Percentiles rank a stretch among this genome's conserved stretches.
Evolutionary conservation across 2,797 vertebrate genomes (phyloP).

Genomic region (Cossypha dichroa): DNA sequence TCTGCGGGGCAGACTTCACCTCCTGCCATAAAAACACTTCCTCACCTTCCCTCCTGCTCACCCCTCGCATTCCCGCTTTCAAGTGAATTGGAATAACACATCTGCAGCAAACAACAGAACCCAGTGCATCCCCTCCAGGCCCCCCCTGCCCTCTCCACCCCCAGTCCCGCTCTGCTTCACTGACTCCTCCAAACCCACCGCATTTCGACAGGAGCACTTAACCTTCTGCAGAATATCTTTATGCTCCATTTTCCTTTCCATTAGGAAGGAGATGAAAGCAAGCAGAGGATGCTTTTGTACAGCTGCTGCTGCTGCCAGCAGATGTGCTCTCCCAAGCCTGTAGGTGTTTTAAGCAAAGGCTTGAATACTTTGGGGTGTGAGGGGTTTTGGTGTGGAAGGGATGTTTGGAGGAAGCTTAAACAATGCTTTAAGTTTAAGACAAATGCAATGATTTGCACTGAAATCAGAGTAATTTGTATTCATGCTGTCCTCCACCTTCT

Average conservation of each 20-base stretch:
- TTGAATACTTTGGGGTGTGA: background rate
- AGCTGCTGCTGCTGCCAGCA: constrained; percentile 21
- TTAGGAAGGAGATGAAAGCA: constrained; percentile 68
- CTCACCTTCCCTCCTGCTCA: background rate
- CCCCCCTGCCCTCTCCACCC: background rate
- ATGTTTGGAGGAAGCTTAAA: background rate
- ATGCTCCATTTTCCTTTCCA: constrained; percentile 77
- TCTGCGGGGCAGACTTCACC: background rate
- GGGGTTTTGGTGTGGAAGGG: background rate
- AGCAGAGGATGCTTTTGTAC: constrained; percentile 53
- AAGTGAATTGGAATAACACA: constrained; percentile 43
- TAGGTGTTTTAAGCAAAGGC: background rate
- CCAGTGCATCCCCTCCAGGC: background rate
- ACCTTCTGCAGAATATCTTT: constrained; percentile 72
- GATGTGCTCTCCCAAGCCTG: background rate
- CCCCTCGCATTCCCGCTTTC: background rate
- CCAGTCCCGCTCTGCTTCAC: background rate
- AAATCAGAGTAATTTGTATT: background rate
- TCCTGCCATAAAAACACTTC: constrained; percentile 34
- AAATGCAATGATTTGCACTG: background rate
- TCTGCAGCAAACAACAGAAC: constrained; percentile 24
- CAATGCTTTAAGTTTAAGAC: background rate
- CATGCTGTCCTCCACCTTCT: background rate
- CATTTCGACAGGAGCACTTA: constrained; percentile 69
- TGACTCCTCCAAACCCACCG: constrained; percentile 18